phyloP scores from a whole-genome alignment of 2,113 vertebrate species.

The Aptenodytes patagonicus region DNA sequence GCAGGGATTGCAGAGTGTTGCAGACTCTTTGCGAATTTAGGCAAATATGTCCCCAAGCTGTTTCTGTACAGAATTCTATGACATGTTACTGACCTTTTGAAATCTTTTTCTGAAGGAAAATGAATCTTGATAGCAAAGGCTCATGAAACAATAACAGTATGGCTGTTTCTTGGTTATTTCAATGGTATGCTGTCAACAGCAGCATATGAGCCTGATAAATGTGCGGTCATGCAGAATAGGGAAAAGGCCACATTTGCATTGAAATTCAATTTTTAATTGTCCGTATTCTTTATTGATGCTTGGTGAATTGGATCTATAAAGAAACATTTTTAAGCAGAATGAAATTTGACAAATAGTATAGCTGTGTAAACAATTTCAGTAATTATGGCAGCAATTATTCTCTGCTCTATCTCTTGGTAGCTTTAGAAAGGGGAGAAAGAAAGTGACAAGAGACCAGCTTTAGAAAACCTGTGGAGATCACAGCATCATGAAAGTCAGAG shows the following conservation, averaged over 20 bases:
- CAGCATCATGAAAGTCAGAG: not conserved
- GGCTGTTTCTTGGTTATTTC: constrained; percentile 53
- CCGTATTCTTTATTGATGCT: constrained; percentile 72
- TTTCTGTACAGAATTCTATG: constrained; percentile 18
- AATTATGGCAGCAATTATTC: constrained; percentile 62
- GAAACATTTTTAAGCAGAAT: constrained; percentile 44
- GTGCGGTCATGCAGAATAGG: constrained; percentile 64
- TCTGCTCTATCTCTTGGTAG: constrained; percentile 9
- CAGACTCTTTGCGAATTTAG: not conserved
- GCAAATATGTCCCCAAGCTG: not conserved
- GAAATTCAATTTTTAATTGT: constrained; percentile 80
- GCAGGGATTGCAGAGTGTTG: not conserved
- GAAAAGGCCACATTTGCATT: constrained; percentile 85
- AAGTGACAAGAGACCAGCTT: not conserved
- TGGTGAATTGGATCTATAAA: constrained; percentile 68
- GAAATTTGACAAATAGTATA: constrained; percentile 55
- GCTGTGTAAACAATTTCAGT: constrained; percentile 61
- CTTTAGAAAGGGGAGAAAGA: not conserved
- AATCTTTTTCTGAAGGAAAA: constrained; percentile 50
- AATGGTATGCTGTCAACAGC: constrained; percentile 57
- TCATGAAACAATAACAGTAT: constrained; percentile 61
- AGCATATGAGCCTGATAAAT: constrained; percentile 70
- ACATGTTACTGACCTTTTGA: constrained; percentile 58
- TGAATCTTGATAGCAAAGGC: constrained; percentile 57
- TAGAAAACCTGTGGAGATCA: not conserved